Conservation (phyloP, 2,113 vertebrate genomes). For the Carassius carassius region DNA sequence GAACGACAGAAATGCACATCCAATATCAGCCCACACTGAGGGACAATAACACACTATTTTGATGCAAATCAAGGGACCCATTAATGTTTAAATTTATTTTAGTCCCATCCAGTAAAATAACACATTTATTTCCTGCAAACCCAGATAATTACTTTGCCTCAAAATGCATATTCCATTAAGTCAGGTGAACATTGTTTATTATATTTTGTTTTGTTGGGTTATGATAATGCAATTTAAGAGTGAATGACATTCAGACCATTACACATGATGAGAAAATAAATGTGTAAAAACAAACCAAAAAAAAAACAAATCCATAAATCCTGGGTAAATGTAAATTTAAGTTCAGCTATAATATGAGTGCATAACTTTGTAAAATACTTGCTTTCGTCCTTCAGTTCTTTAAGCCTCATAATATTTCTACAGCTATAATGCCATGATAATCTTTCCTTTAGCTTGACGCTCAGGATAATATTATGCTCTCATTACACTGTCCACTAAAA, state of each 20-base stretch:
- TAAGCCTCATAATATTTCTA: slow-evolving; percentile 34
- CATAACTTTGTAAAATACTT: slow-evolving; percentile 33
- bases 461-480: slow-evolving; percentile 11
- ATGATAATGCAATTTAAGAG: slow-evolving; percentile 80
- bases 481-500: slow-evolving; percentile 4
- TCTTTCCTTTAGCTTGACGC: slow-evolving; percentile 47
- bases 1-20: slow-evolving; percentile 74
- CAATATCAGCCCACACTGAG: slow-evolving; percentile 71
- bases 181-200: slow-evolving; percentile 79
- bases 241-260: slow-evolving; percentile 75
- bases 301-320: slow-evolving; percentile 27
- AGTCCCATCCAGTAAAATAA: slow-evolving; percentile 72
- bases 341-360: slow-evolving; percentile 60
- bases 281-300: slow-evolving; percentile 52
- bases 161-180: slow-evolving; percentile 84
- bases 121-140: slow-evolving; percentile 73
- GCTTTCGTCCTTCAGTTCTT: neutral
- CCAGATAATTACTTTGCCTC: slow-evolving; percentile 80
- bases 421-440: slow-evolving; percentile 9
- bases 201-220: slow-evolving; percentile 75
- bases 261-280: slow-evolving; percentile 57
- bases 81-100: slow-evolving; percentile 84
- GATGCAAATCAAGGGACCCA: slow-evolving; percentile 81
- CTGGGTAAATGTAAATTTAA: slow-evolving; percentile 60
- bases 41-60: slow-evolving; percentile 77